Evolutionary conservation across 2,113 vertebrate species (phyloP).

Genomic region (Lepus americanus): DNA sequence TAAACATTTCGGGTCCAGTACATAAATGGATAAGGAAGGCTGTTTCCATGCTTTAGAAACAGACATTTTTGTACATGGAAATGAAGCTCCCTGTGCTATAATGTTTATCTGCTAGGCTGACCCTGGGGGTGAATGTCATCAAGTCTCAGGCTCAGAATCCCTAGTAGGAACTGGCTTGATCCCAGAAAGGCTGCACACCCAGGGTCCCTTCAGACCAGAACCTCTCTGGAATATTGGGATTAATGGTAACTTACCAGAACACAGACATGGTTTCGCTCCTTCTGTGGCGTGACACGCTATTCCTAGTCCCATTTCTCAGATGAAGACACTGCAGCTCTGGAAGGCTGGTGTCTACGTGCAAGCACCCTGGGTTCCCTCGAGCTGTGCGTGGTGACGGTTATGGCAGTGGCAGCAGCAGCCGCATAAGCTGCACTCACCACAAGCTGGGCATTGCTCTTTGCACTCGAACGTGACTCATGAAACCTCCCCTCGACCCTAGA

Average conservation of each 20-base stretch:
- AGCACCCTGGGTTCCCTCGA: not conserved
- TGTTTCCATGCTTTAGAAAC: slow-evolving; percentile 63
- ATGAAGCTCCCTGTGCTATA: not conserved
- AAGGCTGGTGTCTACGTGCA: not conserved
- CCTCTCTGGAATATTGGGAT: not conserved
- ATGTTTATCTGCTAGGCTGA: slow-evolving; percentile 46
- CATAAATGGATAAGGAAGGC: slow-evolving; percentile 59
- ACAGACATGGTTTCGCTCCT: not conserved
- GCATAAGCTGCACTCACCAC: not conserved
- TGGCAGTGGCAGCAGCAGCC: not conserved
- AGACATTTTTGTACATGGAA: slow-evolving; percentile 60
- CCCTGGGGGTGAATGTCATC: not conserved
- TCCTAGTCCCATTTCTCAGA: slow-evolving; percentile 9
- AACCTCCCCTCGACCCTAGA: not conserved
- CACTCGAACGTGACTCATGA: not conserved
- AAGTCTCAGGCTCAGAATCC: slow-evolving; percentile 38
- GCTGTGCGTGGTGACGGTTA: not conserved
- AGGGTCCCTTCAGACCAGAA: not conserved
- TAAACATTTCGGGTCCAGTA: slow-evolving; percentile 47
- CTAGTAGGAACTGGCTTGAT: not conserved
- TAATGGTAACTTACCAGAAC: slow-evolving; percentile 2
- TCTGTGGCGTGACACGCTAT: not conserved
- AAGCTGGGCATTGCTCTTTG: not conserved
- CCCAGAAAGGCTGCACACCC: not conserved
- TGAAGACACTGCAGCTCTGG: not conserved